These are phyloP conservation scores for Thereva unica DNA, from an alignment of 2,888 invertebrate genomes.

Conservation along the genomic window DNA sequence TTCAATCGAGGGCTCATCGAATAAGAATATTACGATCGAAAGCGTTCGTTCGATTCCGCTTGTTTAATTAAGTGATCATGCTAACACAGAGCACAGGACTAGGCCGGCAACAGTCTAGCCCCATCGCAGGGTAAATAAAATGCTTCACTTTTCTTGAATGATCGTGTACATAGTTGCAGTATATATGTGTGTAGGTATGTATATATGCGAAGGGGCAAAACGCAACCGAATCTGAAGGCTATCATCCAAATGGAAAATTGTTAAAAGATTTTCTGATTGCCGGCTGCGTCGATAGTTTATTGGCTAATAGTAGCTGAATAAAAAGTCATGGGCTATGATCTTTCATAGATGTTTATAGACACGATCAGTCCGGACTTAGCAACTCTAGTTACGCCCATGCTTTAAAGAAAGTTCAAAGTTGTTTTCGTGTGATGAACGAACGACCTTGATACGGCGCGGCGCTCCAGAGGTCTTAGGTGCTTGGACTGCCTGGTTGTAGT, in stretches of 20 bases:
- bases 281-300: too few species aligned
- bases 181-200: too few species aligned
- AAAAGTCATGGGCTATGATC: too few species aligned
- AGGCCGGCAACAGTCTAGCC: too few species aligned
- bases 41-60: neutral
- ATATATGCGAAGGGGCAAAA: neutral
- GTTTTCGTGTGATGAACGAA: neutral
- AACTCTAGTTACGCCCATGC: slow-evolving; percentile 21
- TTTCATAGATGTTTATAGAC: too few species aligned
- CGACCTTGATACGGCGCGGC: neutral
- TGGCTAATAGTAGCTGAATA: too few species aligned
- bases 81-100: neutral
- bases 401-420: slow-evolving; percentile 26
- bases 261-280: too few species aligned
- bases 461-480: neutral
- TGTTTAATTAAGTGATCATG: slow-evolving; percentile 28
- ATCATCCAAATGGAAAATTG: slow-evolving; percentile 28
- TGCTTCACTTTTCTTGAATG: slow-evolving; percentile 23
- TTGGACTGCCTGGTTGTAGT: too few species aligned
- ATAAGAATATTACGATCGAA: neutral
- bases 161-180: too few species aligned
- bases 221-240: slow-evolving; percentile 18
- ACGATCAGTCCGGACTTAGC: neutral
- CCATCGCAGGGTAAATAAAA: slow-evolving; percentile 6
- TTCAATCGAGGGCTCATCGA: slow-evolving; percentile 7